Conservation (phyloP, 2,113 vertebrate species). For the Laticauda laticaudata region DNA sequence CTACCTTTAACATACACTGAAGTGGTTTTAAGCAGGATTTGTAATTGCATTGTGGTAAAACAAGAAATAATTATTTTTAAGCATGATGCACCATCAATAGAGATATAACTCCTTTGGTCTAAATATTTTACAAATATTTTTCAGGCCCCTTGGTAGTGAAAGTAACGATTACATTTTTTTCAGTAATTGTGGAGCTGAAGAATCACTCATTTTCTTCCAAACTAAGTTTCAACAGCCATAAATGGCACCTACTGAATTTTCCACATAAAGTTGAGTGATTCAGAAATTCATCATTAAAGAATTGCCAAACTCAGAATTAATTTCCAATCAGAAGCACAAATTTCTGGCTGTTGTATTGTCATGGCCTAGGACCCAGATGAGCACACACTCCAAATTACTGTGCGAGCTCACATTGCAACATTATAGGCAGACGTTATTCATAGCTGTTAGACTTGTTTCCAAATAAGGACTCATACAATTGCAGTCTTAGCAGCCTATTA, state of each 20-base stretch:
- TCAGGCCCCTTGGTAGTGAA: background rate
- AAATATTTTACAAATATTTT: background rate
- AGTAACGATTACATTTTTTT: background rate
- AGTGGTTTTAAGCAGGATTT: background rate
- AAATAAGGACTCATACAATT: background rate
- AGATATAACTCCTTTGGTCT: background rate
- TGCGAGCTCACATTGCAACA: background rate
- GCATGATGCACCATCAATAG: background rate
- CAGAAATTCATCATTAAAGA: background rate
- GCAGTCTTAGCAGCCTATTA: background rate
- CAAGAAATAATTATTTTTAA: background rate
- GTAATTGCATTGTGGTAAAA: background rate
- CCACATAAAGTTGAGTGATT: background rate
- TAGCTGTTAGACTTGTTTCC: background rate
- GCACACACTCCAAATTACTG: background rate
- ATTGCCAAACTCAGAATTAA: background rate
- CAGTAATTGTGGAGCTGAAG: background rate
- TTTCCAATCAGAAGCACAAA: slow-evolving; percentile 14
- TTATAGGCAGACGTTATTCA: background rate
- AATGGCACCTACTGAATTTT: background rate
- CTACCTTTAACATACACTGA: background rate
- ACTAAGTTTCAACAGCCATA: slow-evolving; percentile 15
- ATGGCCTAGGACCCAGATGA: too few species aligned
- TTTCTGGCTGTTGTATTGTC: background rate
- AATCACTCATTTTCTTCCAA: slow-evolving; percentile 7